Evolutionary conservation across 2,113 vertebrate genomes (phyloP), one percentile per base, ranked within the genome.

Genomic region (Pterocles burchelli): DNA sequence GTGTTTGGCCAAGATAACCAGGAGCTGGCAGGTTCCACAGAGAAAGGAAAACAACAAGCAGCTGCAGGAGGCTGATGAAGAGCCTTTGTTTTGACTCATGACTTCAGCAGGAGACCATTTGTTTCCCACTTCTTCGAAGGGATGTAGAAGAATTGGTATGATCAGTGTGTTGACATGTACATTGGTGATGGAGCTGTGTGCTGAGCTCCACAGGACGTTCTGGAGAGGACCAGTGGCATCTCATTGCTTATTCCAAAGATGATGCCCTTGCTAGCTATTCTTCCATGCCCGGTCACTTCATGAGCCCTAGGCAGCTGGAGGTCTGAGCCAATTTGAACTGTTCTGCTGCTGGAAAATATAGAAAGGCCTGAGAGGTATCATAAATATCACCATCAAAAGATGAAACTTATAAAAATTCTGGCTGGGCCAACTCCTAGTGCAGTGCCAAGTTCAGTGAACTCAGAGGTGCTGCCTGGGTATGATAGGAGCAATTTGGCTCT

Each of bases 31-130:
- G 95, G 80, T 86, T 87, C 45, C 62, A 45, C 46, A 61, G 65
- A 87, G 76, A 93, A 93, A 75, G 61, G 70, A 95, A 96, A 95
- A 96, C 96, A 96, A 91, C 62, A 70, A 92, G 85, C 93, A 97
- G 92, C 90, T 97, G 93, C 77, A 79, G 93, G 96, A 94, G 86
- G 80, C 92, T 96, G 93, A 96, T 95, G 96, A 96, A 96, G 88
- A 71, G 88, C 70, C 95, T 96, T 96, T 92, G 89, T 93, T 96
- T 95, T 94, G 16, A 52, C 68, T 92, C 90, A 79, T 87, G 88
- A 93, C 80, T 89, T 95, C 88, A 95, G 73, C 66, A 68, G 86
- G 90, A 66, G 76, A 86, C 76, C 9, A 17, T 94, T 94, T 95
- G 68, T 92, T 86, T 84, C 73, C 84, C 75, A 61, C 58, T 66